Evolutionary conservation across 2,888 invertebrate species (phyloP).

Genomic region (Globia sparganii): DNA sequence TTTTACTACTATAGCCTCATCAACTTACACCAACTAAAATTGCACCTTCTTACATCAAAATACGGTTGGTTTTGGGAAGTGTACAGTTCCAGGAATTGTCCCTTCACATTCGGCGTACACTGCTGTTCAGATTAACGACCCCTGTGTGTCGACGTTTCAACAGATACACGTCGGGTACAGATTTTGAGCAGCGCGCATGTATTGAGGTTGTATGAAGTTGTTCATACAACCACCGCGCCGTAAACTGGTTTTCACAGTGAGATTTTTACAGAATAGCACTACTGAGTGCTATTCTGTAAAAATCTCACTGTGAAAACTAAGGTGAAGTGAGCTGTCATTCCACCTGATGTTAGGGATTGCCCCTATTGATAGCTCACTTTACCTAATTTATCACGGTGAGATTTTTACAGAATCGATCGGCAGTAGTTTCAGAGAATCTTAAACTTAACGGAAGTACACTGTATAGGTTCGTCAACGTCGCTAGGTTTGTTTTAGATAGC

Average conservation of each 20-base stretch:
- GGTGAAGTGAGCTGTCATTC: no score
- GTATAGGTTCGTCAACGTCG: background rate
- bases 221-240: background rate
- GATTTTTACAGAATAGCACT: no score
- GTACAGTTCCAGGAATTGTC: slow-evolving; percentile 21
- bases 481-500: background rate
- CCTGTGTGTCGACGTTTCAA: slow-evolving; percentile 40
- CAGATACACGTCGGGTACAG: slow-evolving; percentile 42
- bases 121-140: slow-evolving; percentile 60
- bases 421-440: slow-evolving; percentile 15
- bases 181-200: slow-evolving; percentile 33
- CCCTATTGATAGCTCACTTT: no score
- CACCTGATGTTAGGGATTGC: no score
- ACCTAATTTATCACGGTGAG: no score
- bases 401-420: no score
- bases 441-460: slow-evolving; percentile 1
- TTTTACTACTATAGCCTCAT: slow-evolving; percentile 38
- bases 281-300: no score
- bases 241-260: no score
- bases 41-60: background rate
- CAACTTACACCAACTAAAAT: slow-evolving; percentile 11
- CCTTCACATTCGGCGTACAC: slow-evolving; percentile 36
- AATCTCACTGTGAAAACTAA: no score
- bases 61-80: slow-evolving; percentile 29
- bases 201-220: slow-evolving; percentile 30